Evolutionary conservation across 1,140 invertebrate genomes (phyloP), one percentile per base, ranked within the genome.

Genomic region (Camponotus pennsylvanicus): DNA sequence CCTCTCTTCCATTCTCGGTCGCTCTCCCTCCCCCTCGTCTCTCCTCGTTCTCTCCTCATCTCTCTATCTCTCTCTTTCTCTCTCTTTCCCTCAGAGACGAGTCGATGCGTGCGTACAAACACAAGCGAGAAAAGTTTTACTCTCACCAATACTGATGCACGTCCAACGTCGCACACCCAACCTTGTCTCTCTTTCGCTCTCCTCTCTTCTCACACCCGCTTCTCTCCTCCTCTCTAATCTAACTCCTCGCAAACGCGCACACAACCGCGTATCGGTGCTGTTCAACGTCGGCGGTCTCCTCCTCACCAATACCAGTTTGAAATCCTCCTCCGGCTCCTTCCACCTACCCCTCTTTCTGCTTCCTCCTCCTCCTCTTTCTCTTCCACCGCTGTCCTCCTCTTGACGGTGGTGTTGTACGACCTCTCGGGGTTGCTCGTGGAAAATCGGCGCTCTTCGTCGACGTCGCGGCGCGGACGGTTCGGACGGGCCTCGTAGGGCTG

Each of bases 111-210:
- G 89, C 88, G 91, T 92, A 94, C 93, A 87, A 86, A 94, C 92
- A 95, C 94, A 95, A 91, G 77, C 92, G 85, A 92, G 93, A 94
- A 95, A 95, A 95, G 90, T 95, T 95, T 95, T 95, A 95, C 91
- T 93, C 94, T 94, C 93, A 95, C 94, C 87, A 93, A 90, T 82
- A 94, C 93, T 21, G 37, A 71, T 27, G 40, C 85, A 52, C 57
- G 76, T 69, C 9, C 55, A 69, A 80, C 75, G 88, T 86, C 90
- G 89, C 90, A 86, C 87, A 85, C 90, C 86, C 85, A 86, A 78
- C 86, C 88, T 88, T 71, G 89, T 88, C 88, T 76, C 75, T 85
- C 84, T 76, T 57, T 67, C 75, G 77, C 76, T 80, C 83, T 78
- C 64, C 63, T 85, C 59, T 87, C 76, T 59, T 84, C 76, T 52